Percentiles rank a stretch among this genome's conserved stretches.
Evolutionary conservation across 2,797 vertebrate species (phyloP).

Genomic region (Streptopelia turtur): DNA sequence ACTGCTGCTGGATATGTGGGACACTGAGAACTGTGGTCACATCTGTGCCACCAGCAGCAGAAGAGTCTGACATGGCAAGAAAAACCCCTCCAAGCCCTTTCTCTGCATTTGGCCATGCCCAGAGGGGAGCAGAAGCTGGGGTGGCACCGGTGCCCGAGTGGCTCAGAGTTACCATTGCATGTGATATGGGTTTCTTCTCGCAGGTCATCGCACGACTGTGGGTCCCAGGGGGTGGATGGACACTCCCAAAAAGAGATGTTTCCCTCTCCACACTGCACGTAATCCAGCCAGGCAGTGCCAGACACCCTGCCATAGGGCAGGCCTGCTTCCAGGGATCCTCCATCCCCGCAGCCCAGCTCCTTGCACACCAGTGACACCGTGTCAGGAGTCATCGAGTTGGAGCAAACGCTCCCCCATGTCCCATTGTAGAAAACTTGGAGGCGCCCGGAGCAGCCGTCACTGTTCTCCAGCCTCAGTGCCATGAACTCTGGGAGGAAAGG

Average conservation of each 20-base stretch:
- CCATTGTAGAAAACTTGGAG: conserved; percentile 65
- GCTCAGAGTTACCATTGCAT: no score
- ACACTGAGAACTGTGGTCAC: no score
- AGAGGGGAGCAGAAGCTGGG: background rate
- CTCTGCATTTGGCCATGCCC: background rate
- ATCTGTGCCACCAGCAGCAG: background rate
- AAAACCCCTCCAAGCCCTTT: no score
- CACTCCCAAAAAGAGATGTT: no score
- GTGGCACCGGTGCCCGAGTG: no score
- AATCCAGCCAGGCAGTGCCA: background rate
- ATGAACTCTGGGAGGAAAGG: background rate
- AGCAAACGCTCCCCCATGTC: conserved; percentile 35
- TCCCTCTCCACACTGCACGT: no score
- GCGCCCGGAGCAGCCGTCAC: conserved; percentile 13
- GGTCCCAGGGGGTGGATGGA: no score
- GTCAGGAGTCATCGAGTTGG: background rate
- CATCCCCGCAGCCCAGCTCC: conserved; percentile 26
- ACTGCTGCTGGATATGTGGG: no score
- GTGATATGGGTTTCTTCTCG: no score
- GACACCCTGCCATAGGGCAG: background rate
- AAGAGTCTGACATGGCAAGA: background rate
- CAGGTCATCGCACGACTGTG: no score
- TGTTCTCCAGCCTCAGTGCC: background rate
- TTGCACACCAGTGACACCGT: background rate
- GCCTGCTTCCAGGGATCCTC: background rate